Evolutionary conservation across 2,797 vertebrate species (phyloP).

Genomic region (Decapterus maruadsi): DNA sequence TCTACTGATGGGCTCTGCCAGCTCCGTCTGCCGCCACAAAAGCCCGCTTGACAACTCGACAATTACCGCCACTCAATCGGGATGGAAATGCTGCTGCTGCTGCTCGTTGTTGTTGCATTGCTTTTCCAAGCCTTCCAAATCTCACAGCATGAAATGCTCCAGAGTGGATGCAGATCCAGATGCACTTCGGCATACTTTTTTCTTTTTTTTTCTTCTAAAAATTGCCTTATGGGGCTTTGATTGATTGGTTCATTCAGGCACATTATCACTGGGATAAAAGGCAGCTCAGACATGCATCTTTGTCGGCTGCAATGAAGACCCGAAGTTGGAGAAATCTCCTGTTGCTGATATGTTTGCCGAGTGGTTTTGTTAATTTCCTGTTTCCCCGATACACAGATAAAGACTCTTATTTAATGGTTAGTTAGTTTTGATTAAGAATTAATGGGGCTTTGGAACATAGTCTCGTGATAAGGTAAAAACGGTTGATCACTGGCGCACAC

Average conservation of each 20-base stretch:
- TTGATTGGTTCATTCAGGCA: conserved; percentile 55
- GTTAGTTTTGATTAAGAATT: conserved; percentile 69
- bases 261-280: conserved; percentile 51
- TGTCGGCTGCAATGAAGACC: conserved; percentile 26
- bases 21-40: conserved; percentile 78
- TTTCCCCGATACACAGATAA: conserved; percentile 55
- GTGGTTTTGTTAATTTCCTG: conserved; percentile 60
- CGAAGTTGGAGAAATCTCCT: conserved; percentile 46
- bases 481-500: conserved; percentile 31
- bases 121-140: conserved; percentile 62
- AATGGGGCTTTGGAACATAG: conserved; percentile 47
- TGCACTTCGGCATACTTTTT: conserved; percentile 50
- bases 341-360: conserved; percentile 55
- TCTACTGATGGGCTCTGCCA: conserved; percentile 83
- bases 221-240: conserved; percentile 36
- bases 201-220: conserved; percentile 37
- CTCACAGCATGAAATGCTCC: conserved; percentile 54
- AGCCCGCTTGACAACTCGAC: conserved; percentile 82
- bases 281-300: conserved; percentile 40
- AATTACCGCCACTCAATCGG: conserved; percentile 83
- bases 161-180: conserved; percentile 57
- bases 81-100: conserved; percentile 67
- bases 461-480: conserved; percentile 43
- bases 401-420: conserved; percentile 65
- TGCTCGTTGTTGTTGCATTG: conserved; percentile 58